phyloP scores from a whole-genome alignment of 2,113 vertebrate genomes.

The Chrysemys picta region DNA sequence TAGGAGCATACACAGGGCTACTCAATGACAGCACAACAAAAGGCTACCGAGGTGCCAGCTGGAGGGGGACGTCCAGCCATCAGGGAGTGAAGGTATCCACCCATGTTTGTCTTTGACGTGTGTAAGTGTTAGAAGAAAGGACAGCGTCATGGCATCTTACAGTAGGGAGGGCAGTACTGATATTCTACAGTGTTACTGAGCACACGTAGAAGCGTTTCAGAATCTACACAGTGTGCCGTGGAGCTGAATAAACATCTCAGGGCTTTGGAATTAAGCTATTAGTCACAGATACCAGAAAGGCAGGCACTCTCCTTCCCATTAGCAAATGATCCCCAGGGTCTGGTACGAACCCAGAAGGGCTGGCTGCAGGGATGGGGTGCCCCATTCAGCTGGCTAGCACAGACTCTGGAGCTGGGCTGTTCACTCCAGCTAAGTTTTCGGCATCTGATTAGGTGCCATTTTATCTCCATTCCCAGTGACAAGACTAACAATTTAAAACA shows the following conservation, averaged over 20 bases:
- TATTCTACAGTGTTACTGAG: not conserved
- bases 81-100: not conserved
- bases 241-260: not conserved
- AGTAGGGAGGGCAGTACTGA: constrained; percentile 21
- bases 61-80: not conserved
- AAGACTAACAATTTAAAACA: not conserved
- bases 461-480: not conserved
- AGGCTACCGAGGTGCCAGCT: not conserved
- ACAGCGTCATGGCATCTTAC: not conserved
- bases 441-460: not conserved
- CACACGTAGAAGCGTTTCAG: not conserved
- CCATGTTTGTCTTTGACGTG: not conserved
- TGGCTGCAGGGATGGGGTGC: not conserved
- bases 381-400: not conserved
- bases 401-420: not conserved
- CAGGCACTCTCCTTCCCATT: not conserved
- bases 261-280: constrained; percentile 39
- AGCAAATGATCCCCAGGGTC: not conserved
- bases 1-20: not conserved
- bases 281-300: not conserved
- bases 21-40: accelerated
- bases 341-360: not conserved
- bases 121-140: constrained; percentile 33
- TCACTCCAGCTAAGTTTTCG: not conserved
- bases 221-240: not conserved